Conservation (phyloP, 92 coral and sea anemone genomes). For the Porites lobata region DNA sequence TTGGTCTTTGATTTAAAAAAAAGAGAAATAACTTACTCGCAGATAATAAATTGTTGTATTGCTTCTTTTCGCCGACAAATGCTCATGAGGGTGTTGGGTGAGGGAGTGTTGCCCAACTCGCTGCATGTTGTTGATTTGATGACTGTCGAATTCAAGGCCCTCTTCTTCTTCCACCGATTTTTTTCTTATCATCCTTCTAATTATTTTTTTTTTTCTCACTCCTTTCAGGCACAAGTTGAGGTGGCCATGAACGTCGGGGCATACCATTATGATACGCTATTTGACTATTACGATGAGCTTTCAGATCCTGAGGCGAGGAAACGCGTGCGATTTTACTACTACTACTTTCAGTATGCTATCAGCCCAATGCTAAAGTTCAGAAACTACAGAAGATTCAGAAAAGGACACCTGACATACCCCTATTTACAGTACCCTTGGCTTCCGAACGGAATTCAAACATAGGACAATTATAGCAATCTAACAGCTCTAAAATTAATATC, state of each 20-base stretch:
- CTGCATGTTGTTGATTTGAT: too few relatives aligned
- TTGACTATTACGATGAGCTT: slow-evolving; percentile 48
- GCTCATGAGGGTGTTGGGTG: too few relatives aligned
- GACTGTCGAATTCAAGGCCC: too few relatives aligned
- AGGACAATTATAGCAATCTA: neutral
- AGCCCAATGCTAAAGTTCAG: slow-evolving; percentile 39
- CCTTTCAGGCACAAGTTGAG: slow-evolving; percentile 50
- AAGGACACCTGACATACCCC: slow-evolving; percentile 66
- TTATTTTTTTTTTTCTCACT: neutral
- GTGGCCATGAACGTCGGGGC: slow-evolving; percentile 70
- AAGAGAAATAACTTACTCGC: too few relatives aligned
- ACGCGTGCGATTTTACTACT: slow-evolving; percentile 40
- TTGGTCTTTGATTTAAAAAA: too few relatives aligned
- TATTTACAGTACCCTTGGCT: slow-evolving; percentile 61
- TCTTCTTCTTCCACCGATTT: too few relatives aligned
- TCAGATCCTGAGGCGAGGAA: slow-evolving; percentile 20
- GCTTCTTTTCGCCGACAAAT: too few relatives aligned
- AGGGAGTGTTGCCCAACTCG: too few relatives aligned
- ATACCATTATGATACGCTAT: slow-evolving; percentile 63
- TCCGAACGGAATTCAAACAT: slow-evolving; percentile 63
- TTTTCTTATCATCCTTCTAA: neutral
- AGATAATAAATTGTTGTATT: too few relatives aligned
- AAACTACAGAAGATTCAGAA: slow-evolving; percentile 36
- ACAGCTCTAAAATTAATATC: neutral
- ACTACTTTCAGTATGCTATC: slow-evolving; percentile 30